A percentile compares a stretch with the other conserved stretches of the same genome.
Evolutionary conservation across 2,113 vertebrate species (phyloP).

Genomic region (Turnix velox): DNA sequence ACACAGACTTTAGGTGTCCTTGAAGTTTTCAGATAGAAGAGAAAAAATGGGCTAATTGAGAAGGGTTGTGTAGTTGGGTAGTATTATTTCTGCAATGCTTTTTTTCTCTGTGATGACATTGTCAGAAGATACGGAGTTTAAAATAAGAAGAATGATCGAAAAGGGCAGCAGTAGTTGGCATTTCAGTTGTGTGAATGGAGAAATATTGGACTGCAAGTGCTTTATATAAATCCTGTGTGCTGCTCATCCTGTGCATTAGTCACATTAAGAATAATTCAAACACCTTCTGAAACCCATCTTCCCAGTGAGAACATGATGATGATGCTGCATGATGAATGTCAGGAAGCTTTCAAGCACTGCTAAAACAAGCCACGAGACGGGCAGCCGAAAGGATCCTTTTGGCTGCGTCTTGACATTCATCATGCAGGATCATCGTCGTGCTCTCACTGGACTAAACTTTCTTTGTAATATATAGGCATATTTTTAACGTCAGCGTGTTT

Average conservation of each 20-base stretch:
- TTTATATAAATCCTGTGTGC: neutral
- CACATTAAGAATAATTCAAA: neutral
- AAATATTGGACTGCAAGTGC: neutral
- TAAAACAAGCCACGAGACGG: too few relatives aligned
- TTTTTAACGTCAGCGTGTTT: neutral
- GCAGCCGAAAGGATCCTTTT: neutral
- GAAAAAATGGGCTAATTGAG: neutral
- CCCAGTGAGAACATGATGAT: neutral
- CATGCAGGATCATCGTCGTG: too few relatives aligned
- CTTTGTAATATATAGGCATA: neutral
- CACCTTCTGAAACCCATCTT: neutral
- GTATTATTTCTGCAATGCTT: neutral
- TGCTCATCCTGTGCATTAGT: neutral
- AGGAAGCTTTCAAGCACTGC: too few relatives aligned
- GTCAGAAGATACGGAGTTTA: neutral
- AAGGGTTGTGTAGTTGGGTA: neutral
- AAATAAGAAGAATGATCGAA: neutral
- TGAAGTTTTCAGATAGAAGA: neutral
- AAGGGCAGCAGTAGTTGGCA: neutral
- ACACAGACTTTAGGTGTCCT: neutral
- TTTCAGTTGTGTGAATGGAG: neutral
- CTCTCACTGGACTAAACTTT: too few relatives aligned
- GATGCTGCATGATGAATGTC: neutral
- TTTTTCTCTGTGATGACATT: neutral
- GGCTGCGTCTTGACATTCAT: too few relatives aligned